phyloP scores from a whole-genome alignment of 2,888 invertebrate species.

The Macrosoma leucophasiata region DNA sequence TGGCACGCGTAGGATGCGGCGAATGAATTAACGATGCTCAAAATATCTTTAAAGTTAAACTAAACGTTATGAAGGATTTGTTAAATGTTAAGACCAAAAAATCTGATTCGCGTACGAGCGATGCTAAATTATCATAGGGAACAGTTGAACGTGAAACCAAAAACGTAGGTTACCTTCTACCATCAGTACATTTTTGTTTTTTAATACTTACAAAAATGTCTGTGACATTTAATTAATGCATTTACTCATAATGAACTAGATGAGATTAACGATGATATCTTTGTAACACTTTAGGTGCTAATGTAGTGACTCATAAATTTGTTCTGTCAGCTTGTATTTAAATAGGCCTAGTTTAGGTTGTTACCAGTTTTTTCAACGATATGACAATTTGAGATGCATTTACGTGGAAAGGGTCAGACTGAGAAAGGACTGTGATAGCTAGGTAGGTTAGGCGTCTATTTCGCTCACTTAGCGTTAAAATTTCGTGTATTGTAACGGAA shows the following conservation, averaged over 20 bases:
- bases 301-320: constrained; percentile 52
- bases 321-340: constrained; percentile 55
- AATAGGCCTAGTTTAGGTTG: constrained; percentile 66
- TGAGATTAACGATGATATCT: constrained; percentile 44
- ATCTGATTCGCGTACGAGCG: constrained; percentile 25
- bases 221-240: constrained; percentile 41
- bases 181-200: constrained; percentile 55
- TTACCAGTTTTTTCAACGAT: constrained; percentile 68
- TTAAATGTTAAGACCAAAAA: constrained; percentile 18
- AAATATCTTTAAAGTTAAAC: constrained; percentile 51
- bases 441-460: constrained; percentile 67
- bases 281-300: constrained; percentile 65
- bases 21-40: constrained; percentile 60
- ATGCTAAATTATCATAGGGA: constrained; percentile 36
- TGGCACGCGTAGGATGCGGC: constrained; percentile 52
- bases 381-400: constrained; percentile 68
- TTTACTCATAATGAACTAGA: constrained; percentile 33
- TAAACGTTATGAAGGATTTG: constrained; percentile 30
- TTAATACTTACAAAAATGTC: constrained; percentile 50
- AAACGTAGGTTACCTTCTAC: constrained; percentile 73
- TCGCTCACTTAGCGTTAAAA: constrained; percentile 70
- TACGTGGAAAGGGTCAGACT: constrained; percentile 72
- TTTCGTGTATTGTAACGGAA: constrained; percentile 46
- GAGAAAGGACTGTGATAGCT: constrained; percentile 75
- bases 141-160: constrained; percentile 55